phyloP scores from a whole-genome alignment of 2,888 invertebrate genomes.

The Thera britannica region DNA sequence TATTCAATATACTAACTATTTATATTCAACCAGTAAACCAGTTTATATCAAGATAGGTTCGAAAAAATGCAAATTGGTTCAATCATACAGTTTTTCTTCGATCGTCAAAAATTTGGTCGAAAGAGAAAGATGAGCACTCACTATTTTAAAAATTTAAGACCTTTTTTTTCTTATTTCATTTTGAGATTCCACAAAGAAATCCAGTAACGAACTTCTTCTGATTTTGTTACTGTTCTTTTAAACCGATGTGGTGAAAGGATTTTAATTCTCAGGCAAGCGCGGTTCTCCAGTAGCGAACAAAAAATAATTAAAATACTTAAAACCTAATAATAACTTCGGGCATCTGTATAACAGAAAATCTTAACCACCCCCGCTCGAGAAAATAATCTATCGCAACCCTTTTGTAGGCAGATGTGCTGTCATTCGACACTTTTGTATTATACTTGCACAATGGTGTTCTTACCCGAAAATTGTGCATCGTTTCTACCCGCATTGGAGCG shows the following conservation, averaged over 20 bases:
- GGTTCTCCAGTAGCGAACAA: constrained; percentile 41
- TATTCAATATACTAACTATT: too few relatives aligned
- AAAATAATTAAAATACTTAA: constrained; percentile 49
- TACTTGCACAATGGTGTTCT: constrained; percentile 83
- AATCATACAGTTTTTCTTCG: too few relatives aligned
- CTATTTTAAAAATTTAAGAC: too few relatives aligned
- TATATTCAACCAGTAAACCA: too few relatives aligned
- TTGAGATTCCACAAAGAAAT: background rate
- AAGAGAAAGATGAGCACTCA: too few relatives aligned
- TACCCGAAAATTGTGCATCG: constrained; percentile 82
- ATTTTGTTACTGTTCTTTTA: too few relatives aligned
- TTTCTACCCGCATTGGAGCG: constrained; percentile 79
- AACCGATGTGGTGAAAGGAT: too few relatives aligned
- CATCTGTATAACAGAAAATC: constrained; percentile 81
- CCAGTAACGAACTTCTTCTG: constrained; percentile 41
- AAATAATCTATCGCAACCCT: constrained; percentile 84
- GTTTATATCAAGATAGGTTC: too few relatives aligned
- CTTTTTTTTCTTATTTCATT: background rate
- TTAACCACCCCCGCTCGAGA: constrained; percentile 78
- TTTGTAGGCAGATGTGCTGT: constrained; percentile 83
- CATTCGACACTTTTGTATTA: constrained; percentile 86
- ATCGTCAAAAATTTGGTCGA: too few relatives aligned
- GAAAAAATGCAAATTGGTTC: too few relatives aligned
- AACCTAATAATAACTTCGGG: constrained; percentile 54
- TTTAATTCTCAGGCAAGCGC: too few relatives aligned